Conservation (phyloP, 2,888 invertebrate species). For the Chaetogeoica ovagalla region DNA sequence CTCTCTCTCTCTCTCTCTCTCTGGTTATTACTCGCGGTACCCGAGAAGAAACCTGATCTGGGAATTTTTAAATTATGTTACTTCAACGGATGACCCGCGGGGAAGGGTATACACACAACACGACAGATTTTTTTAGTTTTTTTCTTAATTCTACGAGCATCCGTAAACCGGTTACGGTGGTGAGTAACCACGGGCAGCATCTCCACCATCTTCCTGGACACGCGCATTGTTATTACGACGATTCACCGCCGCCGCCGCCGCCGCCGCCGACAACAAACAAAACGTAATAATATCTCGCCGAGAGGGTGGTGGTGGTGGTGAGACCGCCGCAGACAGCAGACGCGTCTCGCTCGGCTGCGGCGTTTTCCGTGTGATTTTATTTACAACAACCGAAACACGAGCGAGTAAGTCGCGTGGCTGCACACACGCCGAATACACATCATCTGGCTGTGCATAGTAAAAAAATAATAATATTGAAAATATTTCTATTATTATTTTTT, state of each 20-base stretch:
- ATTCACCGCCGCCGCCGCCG: conserved; percentile 8
- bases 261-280: conserved; percentile 22
- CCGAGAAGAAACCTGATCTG: conserved; percentile 45
- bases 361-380: conserved; percentile 18
- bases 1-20: conserved; percentile 14
- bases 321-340: conserved; percentile 7
- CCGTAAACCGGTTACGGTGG: conserved; percentile 36
- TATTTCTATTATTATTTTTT: conserved; percentile 1
- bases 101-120: not conserved
- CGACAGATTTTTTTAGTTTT: conserved; percentile 25
- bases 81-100: not conserved
- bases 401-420: not conserved
- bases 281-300: conserved; percentile 3
- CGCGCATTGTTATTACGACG: not conserved
- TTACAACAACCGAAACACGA: conserved; percentile 8
- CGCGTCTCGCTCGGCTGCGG: conserved; percentile 23
- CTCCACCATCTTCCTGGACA: conserved; percentile 1
- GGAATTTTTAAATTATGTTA: conserved; percentile 51
- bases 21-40: conserved; percentile 4
- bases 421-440: no score
- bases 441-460: not conserved
- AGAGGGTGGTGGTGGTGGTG: conserved; percentile 38
- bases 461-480: not conserved
- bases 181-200: not conserved
- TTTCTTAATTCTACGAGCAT: conserved; percentile 8